A percentile compares a stretch with the other conserved stretches of the same genome.
These are phyloP conservation scores for Bos indicus DNA, from an alignment of 2,113 vertebrate genomes.

Conservation along the genomic window DNA sequence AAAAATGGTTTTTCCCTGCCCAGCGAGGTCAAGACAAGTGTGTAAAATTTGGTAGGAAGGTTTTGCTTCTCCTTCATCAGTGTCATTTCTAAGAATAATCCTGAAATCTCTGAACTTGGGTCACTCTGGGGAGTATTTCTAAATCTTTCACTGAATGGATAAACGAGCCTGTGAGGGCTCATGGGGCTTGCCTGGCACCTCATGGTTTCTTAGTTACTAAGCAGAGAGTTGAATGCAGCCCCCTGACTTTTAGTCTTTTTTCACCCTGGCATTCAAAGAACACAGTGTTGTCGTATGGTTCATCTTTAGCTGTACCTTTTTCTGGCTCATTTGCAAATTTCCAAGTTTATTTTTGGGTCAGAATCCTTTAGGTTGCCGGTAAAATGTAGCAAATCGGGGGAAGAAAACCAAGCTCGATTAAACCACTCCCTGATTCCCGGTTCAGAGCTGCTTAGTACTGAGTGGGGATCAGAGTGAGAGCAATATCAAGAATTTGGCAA, in stretches of 20 bases:
- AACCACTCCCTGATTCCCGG: neutral
- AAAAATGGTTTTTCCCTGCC: neutral
- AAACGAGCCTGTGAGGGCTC: fast-evolving
- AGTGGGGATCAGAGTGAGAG: neutral
- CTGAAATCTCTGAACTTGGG: neutral
- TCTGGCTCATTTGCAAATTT: neutral
- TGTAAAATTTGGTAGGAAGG: neutral
- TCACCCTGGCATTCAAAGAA: neutral
- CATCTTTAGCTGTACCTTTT: neutral
- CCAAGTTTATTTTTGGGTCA: neutral
- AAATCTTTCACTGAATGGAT: neutral
- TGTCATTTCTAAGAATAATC: neutral
- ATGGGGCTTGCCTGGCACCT: neutral
- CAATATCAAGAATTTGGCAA: neutral
- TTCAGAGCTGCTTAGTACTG: neutral
- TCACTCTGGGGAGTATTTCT: neutral
- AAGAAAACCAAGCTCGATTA: neutral
- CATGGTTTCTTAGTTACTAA: neutral
- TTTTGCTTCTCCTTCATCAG: neutral
- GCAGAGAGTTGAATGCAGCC: too few relatives aligned
- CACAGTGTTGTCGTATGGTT: fast-evolving
- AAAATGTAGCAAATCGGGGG: neutral
- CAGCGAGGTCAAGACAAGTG: neutral
- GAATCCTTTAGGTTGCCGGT: neutral
- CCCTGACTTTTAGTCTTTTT: neutral